phyloP scores from a whole-genome alignment of 2,797 vertebrate species.

The Rallus crepitans region DNA sequence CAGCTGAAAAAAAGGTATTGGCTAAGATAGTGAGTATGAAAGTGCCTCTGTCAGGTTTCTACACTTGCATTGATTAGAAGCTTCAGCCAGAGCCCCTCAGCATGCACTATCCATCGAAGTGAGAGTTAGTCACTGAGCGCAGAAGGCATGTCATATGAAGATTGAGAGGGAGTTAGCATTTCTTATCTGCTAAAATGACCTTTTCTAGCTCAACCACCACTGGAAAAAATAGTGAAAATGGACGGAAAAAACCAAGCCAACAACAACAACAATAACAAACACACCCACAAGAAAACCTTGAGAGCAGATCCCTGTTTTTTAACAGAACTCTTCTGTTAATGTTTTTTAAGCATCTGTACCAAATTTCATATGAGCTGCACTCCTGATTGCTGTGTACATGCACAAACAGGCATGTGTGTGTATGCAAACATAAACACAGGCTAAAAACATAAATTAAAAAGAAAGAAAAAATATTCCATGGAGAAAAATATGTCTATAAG shows the following conservation, averaged over 20 bases:
- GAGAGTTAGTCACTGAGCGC: neutral
- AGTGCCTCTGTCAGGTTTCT: neutral
- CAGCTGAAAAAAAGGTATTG: conserved; percentile 18
- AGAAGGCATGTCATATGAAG: conserved; percentile 41
- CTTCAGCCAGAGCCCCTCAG: neutral
- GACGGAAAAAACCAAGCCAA: accelerated
- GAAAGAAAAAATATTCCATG: neutral
- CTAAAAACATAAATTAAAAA: neutral
- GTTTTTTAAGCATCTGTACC: neutral
- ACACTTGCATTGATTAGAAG: conserved; percentile 11
- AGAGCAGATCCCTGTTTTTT: neutral
- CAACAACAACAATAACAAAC: neutral
- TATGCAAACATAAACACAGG: neutral
- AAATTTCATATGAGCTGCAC: neutral
- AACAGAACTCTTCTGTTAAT: neutral
- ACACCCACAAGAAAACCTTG: neutral
- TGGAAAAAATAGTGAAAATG: conserved; percentile 1
- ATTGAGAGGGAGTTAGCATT: conserved; percentile 43
- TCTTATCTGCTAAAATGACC: conserved; percentile 9
- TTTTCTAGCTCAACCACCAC: conserved; percentile 24
- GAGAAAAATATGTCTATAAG: neutral
- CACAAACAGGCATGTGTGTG: no score
- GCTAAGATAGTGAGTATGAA: neutral
- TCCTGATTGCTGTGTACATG: neutral
- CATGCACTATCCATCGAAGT: neutral